Base-by-base conservation (phyloP, 1,140 invertebrate species). In the Brachionus koreanus region DNA sequence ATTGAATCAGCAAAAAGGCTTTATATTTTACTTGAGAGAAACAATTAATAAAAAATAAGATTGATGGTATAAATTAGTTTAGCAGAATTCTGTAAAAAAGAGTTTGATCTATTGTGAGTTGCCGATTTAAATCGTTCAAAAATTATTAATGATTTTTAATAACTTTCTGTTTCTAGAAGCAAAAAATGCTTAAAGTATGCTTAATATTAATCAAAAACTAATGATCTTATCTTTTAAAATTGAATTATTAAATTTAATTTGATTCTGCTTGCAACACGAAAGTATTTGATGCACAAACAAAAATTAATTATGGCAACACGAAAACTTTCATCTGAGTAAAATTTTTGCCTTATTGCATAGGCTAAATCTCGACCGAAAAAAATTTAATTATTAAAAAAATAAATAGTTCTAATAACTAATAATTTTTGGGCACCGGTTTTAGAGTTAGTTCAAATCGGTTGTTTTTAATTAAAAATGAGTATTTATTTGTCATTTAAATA, bases 201-300 rank as follows among this genome's bases (percentile, higher is more conserved):
- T 69, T 69, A 69, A 69, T 69, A 69, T 69, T 69, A 69, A 69
- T 69, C 65, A 69, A 69, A 69, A 69, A 39, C n/a, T 69, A 69
- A 69, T 69, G 65, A 69, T 69, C 65, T 69, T 69, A 69, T 69
- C 65, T 69, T 69, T 65, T 65, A 65, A 65, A 65, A 33, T 65
- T 33, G 33, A 65, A 65, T 65, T 65, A 65, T 65, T 65, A 65
- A 65, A 65, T n/a, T 65, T 65, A 5, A 7, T 65, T 65, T 33
- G 63, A 65, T 33, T 65, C 33, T 65, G 63, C 12, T 65, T 65
- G 49, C 4, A 57, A n/a, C 63, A 65, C 63, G 63, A 65, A 37
- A 69, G 43, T 16, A 33, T 65, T 65, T 33, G 33, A 37, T 33
- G 25, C 63, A 65, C 25, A 65, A 33, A n/a, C n/a, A 65, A 7